Conservation (phyloP, 2,888 invertebrate species). For the Morinoia aosen region DNA sequence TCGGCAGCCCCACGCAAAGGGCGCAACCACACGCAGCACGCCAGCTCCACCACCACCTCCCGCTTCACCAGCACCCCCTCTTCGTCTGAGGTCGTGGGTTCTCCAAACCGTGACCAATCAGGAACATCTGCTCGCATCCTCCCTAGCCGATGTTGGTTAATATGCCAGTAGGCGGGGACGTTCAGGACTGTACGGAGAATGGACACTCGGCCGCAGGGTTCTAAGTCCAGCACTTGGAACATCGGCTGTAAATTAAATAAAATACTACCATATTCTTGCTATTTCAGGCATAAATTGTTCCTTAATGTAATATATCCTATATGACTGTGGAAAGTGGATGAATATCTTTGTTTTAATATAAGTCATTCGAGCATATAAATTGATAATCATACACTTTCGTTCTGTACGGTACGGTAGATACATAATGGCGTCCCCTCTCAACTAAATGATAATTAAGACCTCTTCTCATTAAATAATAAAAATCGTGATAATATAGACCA, state of each 20-base stretch:
- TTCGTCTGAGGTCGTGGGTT: too few relatives aligned
- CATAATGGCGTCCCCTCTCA: neutral
- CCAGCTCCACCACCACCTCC: neutral
- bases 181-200: neutral
- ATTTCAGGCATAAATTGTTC: neutral
- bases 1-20: neutral
- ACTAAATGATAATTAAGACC: too few relatives aligned
- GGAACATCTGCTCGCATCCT: neutral
- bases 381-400: too few relatives aligned
- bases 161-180: neutral
- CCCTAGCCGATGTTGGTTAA: neutral
- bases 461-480: too few relatives aligned
- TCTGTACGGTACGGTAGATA: neutral
- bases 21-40: neutral
- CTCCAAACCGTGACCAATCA: neutral
- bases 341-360: neutral
- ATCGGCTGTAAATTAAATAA: neutral
- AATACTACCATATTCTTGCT: neutral
- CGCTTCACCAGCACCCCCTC: neutral
- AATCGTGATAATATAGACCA: too few relatives aligned
- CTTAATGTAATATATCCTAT: neutral
- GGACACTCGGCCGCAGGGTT: neutral
- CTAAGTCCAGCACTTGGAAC: constrained; percentile 13
- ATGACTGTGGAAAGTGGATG: neutral
- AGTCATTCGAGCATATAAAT: too few relatives aligned